These are phyloP conservation scores for Apodemus sylvaticus DNA, from an alignment of 2,113 vertebrate species.

Conservation along the genomic window DNA sequence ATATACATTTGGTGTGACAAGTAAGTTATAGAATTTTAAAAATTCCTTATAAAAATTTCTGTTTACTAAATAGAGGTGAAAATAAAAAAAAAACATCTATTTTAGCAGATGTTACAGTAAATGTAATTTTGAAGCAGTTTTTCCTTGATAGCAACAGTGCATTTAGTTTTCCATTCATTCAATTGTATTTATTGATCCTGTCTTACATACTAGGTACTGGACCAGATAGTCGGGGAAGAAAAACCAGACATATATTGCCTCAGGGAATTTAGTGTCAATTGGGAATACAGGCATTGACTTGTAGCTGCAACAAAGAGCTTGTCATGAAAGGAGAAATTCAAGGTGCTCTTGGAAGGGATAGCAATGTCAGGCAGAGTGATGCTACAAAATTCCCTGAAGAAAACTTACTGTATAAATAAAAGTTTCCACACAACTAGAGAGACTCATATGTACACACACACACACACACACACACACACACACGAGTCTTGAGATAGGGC, in stretches of 20 bases:
- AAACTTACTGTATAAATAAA: neutral
- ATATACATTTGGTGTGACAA: slow-evolving; percentile 17
- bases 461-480: no score
- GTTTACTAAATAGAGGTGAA: neutral
- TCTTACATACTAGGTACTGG: neutral
- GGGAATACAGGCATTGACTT: neutral
- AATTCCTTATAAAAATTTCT: neutral
- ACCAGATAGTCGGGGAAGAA: neutral
- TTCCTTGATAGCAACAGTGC: neutral
- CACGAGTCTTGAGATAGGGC: neutral
- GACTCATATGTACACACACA: neutral
- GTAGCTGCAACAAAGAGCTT: neutral
- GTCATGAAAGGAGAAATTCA: neutral
- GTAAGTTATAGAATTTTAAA: neutral
- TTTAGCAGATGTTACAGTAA: neutral
- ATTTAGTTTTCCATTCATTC: slow-evolving; percentile 34
- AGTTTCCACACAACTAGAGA: neutral
- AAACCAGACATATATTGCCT: neutral
- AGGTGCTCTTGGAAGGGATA: neutral
- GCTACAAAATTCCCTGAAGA: neutral
- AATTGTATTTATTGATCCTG: slow-evolving; percentile 13
- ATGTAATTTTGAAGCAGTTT: neutral
- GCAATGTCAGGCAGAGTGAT: neutral
- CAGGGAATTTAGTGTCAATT: neutral
- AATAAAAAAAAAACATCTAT: neutral